Conservation (phyloP, 2,888 invertebrate species). For the Pollenia angustigena region DNA sequence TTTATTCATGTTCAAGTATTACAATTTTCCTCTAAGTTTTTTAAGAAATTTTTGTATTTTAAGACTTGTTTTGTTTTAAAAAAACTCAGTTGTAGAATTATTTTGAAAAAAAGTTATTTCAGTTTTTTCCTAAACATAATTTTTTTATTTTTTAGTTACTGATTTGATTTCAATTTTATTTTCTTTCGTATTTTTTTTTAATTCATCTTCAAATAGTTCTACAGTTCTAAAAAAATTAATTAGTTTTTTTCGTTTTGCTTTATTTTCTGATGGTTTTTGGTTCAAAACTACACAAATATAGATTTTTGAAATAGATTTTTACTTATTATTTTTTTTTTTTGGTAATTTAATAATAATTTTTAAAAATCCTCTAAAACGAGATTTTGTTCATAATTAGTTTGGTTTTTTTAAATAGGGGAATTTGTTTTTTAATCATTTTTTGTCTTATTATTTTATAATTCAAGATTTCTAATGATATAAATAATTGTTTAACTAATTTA, state of each 20-base stretch:
- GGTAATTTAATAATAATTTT: neutral
- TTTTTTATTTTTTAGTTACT: neutral
- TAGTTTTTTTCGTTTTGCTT: neutral
- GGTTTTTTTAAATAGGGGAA: slow-evolving; percentile 41
- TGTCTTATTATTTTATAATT: slow-evolving; percentile 37
- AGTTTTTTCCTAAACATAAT: neutral
- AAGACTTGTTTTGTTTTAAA: neutral
- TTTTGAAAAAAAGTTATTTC: slow-evolving; percentile 2
- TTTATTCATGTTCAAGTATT: neutral
- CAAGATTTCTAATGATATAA: slow-evolving; percentile 62
- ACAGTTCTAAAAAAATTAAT: slow-evolving; percentile 32
- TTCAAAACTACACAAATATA: slow-evolving; percentile 68
- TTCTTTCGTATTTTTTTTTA: neutral
- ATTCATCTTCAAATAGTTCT: neutral
- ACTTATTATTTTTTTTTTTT: neutral
- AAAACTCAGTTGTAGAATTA: neutral
- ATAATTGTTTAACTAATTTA: slow-evolving; percentile 49
- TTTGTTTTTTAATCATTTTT: slow-evolving; percentile 25
- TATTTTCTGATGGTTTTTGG: neutral
- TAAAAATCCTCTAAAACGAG: slow-evolving; percentile 73
- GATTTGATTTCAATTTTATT: too few relatives aligned
- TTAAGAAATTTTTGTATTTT: neutral
- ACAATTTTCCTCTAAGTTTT: too few relatives aligned
- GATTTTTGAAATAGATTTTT: slow-evolving; percentile 43
- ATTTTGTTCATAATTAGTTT: slow-evolving; percentile 34